These are phyloP conservation scores for Pollachius pollachius DNA, from an alignment of 2,113 vertebrate species.

Conservation along the genomic window DNA sequence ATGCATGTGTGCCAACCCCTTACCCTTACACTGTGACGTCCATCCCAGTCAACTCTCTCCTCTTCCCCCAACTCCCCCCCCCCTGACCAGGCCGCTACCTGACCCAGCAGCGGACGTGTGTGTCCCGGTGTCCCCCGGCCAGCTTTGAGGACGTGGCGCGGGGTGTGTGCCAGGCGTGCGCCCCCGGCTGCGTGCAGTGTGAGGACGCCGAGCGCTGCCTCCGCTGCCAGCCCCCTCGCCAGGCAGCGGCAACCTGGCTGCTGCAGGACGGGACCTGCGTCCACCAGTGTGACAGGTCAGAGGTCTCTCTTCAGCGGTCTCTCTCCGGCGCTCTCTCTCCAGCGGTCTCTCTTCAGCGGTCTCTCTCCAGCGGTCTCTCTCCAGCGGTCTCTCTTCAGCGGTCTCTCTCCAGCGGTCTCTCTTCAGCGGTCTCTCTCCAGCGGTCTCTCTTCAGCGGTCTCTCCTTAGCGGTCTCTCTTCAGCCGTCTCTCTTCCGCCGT, in stretches of 20 bases:
- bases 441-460: too few species aligned
- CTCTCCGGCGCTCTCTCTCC: too few species aligned
- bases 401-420: too few species aligned
- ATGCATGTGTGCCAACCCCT: background rate
- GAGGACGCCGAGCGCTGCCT: conserved; percentile 64
- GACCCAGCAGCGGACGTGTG: conserved; percentile 67
- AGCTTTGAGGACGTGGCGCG: conserved; percentile 69
- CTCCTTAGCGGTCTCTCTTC: too few species aligned
- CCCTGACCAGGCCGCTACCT: conserved; percentile 72
- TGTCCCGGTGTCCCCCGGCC: conserved; percentile 75
- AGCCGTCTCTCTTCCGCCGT: too few species aligned
- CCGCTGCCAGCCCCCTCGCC: conserved; percentile 65
- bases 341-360: too few species aligned
- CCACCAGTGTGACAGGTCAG: conserved; percentile 70
- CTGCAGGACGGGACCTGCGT: conserved; percentile 83
- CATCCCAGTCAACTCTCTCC: too few species aligned
- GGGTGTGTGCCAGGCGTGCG: conserved; percentile 79
- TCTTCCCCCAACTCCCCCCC: conserved; percentile 4
- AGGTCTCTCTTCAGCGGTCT: background rate
- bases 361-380: too few species aligned
- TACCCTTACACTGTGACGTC: too few species aligned
- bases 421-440: too few species aligned
- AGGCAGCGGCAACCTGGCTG: conserved; percentile 47
- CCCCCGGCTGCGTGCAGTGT: conserved; percentile 77
- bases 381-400: too few species aligned